phyloP scores from a whole-genome alignment of 2,113 vertebrate genomes.

The Phyllostomus hastatus region DNA sequence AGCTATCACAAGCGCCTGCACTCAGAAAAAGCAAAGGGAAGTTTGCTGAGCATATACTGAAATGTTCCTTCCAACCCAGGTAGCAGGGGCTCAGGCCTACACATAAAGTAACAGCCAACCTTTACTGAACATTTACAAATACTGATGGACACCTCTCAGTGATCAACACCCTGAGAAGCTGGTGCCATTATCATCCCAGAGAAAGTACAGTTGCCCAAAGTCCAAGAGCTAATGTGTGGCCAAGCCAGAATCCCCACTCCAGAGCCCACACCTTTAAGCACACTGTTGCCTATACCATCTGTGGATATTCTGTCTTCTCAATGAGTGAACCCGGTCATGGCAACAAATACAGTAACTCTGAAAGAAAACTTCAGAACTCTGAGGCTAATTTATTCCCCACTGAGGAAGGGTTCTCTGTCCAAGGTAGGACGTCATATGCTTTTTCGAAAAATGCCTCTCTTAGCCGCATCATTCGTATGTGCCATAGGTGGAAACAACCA shows the following conservation, averaged over 20 bases:
- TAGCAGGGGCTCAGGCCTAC: background rate
- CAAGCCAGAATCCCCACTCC: background rate
- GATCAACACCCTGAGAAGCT: rapidly evolving
- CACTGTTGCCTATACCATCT: background rate
- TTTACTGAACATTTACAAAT: background rate
- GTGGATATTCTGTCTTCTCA: background rate
- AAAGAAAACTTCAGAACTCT: background rate
- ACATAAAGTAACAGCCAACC: no score
- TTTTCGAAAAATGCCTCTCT: background rate
- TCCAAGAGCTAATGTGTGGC: background rate
- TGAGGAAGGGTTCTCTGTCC: background rate
- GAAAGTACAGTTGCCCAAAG: background rate
- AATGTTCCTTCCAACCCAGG: background rate
- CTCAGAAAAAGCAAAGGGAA: background rate
- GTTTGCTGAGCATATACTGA: rapidly evolving
- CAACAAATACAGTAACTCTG: background rate
- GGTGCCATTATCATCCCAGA: background rate
- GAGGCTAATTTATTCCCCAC: background rate
- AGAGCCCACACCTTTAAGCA: background rate
- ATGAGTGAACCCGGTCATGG: background rate
- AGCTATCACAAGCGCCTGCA: slow-evolving; percentile 86
- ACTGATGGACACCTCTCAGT: rapidly evolving
- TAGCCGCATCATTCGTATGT: background rate
- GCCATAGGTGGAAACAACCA: background rate
- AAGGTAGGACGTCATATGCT: background rate